Evolutionary conservation across 1,140 invertebrate genomes (phyloP).

Genomic region (Tetragnatha versicolor): DNA sequence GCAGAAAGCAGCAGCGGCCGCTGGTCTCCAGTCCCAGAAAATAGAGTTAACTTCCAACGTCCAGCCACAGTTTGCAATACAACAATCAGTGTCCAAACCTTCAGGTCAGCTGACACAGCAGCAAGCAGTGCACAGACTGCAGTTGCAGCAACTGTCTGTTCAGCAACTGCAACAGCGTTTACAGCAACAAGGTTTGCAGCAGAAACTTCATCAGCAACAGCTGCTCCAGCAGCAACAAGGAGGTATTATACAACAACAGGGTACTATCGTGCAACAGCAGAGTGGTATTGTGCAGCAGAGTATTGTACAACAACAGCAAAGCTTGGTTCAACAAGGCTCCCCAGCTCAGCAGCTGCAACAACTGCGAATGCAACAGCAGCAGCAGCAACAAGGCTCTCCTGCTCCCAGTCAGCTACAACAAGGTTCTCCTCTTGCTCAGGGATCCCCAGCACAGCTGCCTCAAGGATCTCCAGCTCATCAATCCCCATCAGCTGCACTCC

Average conservation of each 20-base stretch:
- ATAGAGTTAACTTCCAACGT: conserved; percentile 18
- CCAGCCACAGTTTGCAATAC: conserved; percentile 43
- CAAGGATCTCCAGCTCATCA: conserved; percentile 47
- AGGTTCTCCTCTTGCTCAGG: conserved; percentile 47
- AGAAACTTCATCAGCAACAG: no score
- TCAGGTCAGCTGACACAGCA: conserved; percentile 29
- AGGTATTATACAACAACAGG: conserved; percentile 11
- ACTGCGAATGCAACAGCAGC: conserved; percentile 61
- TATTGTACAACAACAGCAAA: no score
- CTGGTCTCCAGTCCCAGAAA: conserved; percentile 28
- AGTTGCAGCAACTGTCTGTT: conserved; percentile 42
- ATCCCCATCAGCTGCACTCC: conserved; percentile 15
- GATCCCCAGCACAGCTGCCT: conserved; percentile 36
- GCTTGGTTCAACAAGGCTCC: conserved; percentile 1
- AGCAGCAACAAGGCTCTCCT: conserved; percentile 65
- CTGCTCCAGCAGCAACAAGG: no score
- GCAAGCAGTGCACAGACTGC: conserved; percentile 22
- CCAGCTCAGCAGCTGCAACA: conserved; percentile 30
- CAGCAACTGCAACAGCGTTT: conserved; percentile 64
- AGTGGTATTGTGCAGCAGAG: no score
- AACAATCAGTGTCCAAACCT: conserved; percentile 11
- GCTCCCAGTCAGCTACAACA: conserved; percentile 60
- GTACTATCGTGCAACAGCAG: no score
- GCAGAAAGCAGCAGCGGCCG: conserved; percentile 15
- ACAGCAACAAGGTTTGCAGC: conserved; percentile 64